Conservation (phyloP, 1,140 invertebrate genomes). For the Apis laboriosa region DNA sequence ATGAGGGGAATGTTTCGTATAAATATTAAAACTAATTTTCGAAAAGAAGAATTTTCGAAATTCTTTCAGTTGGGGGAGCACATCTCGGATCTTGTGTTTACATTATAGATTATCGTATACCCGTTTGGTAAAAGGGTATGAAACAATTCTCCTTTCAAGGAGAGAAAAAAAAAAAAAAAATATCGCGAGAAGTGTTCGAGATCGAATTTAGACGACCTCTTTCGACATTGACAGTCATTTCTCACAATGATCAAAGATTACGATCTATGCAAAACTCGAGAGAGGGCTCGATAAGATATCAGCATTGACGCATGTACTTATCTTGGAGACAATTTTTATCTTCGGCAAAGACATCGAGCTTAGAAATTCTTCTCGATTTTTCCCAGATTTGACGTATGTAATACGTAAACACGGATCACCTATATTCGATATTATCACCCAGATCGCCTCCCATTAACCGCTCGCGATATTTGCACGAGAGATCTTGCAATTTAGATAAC, state of each 20-base stretch:
- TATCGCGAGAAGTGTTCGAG: not conserved
- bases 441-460: conserved; percentile 37
- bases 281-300: conserved; percentile 65
- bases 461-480: not conserved
- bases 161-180: too few relatives aligned
- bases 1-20: too few relatives aligned
- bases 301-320: conserved; percentile 64
- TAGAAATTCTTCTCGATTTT: conserved; percentile 1
- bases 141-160: too few relatives aligned
- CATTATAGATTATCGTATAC: too few relatives aligned
- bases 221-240: not conserved
- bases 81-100: too few relatives aligned
- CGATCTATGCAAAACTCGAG: conserved; percentile 16
- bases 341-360: not conserved
- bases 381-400: conserved; percentile 25
- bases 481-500: conserved; percentile 8
- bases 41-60: too few relatives aligned
- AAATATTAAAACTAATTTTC: too few relatives aligned
- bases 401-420: not conserved
- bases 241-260: conserved; percentile 20
- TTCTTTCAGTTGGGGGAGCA: too few relatives aligned
- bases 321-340: conserved; percentile 41
- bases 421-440: conserved; percentile 47
- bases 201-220: not conserved
- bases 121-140: too few relatives aligned